A percentile compares a stretch with the other conserved stretches of the same genome.
Evolutionary conservation across 2,113 vertebrate species (phyloP).

Genomic region (Thomomys bottae): DNA sequence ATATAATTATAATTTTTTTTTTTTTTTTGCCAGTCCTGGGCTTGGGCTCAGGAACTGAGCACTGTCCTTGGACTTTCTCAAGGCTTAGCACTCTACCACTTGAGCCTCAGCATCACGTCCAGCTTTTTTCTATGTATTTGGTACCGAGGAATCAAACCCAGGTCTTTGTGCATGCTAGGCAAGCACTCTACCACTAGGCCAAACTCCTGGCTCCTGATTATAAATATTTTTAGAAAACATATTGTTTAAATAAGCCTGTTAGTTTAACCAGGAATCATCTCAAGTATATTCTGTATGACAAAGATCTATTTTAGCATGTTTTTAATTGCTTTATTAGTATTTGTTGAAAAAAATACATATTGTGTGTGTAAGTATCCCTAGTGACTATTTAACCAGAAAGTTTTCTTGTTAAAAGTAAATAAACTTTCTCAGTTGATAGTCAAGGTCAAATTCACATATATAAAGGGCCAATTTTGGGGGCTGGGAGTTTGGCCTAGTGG

Average conservation of each 20-base stretch:
- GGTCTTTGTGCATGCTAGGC: too few species aligned
- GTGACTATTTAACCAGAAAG: neutral
- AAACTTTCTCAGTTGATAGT: conserved; percentile 7
- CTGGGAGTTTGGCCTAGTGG: too few species aligned
- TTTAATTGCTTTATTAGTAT: conserved; percentile 9
- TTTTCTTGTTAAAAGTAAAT: conserved; percentile 52
- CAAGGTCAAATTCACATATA: neutral
- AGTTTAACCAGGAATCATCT: conserved; percentile 30
- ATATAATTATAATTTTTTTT: conserved; percentile 36
- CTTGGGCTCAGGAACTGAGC: too few species aligned
- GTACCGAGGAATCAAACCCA: too few species aligned
- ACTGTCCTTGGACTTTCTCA: too few species aligned
- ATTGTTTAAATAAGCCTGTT: neutral
- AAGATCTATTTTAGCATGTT: neutral
- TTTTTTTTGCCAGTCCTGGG: too few species aligned
- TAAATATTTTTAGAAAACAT: conserved; percentile 2
- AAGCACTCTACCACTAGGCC: too few species aligned
- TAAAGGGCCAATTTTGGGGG: conserved; percentile 10
- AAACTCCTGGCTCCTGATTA: too few species aligned
- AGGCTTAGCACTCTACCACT: too few species aligned
- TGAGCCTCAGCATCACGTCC: too few species aligned
- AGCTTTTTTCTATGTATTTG: too few species aligned
- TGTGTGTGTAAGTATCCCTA: neutral
- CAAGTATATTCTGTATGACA: conserved; percentile 19
- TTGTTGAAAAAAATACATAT: conserved; percentile 41